Evolutionary conservation across 1,140 invertebrate genomes (phyloP).

Genomic region (Zaprionus camerounensis): DNA sequence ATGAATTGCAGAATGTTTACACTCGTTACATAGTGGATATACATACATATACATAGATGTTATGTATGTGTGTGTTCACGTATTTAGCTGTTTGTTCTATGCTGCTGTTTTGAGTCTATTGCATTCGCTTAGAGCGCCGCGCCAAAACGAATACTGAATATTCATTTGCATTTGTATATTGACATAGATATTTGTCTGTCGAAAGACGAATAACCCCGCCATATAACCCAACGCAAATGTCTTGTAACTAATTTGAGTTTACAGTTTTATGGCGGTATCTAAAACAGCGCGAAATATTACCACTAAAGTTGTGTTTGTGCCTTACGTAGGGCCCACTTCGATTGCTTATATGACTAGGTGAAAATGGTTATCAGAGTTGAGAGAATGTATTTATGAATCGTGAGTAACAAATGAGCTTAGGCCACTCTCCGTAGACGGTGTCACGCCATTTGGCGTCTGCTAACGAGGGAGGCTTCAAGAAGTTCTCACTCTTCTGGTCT

Average conservation of each 20-base stretch:
- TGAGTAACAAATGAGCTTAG: neutral
- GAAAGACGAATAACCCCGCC: neutral
- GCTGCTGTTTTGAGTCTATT: constrained; percentile 18
- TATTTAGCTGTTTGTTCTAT: constrained; percentile 25
- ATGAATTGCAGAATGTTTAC: constrained; percentile 27
- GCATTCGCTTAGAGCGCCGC: constrained; percentile 14
- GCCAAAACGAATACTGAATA: constrained; percentile 43
- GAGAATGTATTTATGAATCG: constrained; percentile 38
- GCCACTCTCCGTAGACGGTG: no score
- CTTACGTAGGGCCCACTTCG: neutral
- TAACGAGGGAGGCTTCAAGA: constrained; percentile 13
- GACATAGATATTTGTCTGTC: constrained; percentile 25
- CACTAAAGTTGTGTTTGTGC: neutral
- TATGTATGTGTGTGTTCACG: neutral
- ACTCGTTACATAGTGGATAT: neutral
- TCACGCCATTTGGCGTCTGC: neutral
- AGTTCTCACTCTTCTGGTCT: neutral
- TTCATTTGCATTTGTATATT: constrained; percentile 48
- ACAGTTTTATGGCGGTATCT: neutral
- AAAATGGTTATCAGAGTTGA: constrained; percentile 24
- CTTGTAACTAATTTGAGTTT: neutral
- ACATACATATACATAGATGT: neutral
- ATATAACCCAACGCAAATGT: neutral
- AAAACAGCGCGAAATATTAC: no score
- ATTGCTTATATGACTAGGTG: neutral